Evolutionary conservation across 2,888 invertebrate genomes (phyloP), one percentile per base, ranked within the genome.

Genomic region (Temnothorax unifasciatus): DNA sequence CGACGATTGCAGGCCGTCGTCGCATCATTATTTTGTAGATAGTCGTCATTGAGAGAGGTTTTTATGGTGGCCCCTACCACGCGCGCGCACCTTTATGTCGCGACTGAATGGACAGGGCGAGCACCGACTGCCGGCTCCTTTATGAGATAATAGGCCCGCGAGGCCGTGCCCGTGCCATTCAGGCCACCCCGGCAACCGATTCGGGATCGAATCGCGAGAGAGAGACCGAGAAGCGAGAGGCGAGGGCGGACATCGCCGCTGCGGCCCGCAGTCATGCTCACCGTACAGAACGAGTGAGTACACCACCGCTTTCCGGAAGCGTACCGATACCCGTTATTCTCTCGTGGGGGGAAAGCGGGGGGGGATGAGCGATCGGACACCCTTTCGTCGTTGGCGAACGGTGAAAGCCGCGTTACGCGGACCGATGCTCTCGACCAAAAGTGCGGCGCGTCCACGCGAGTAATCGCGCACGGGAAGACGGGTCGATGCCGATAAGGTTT

Each of bases 81-180:
- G 90, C 89, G 86, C 83, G 81, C 85, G 87, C 90, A 90, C 86
- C 91, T 93, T 93, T 92, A 91, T 92, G 88, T 90, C 90, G 87
- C 89, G 91, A 87, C 91, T 93, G 92, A 92, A 93, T 92, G 93
- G 92, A 92, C 89, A 89, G 86, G 87, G 87, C 91, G 91, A 88
- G 90, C 88, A 90, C 86, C 87, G 59, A 77, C 71, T 64, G 74
- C 47, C 47, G 59, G 34, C 89, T 91, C 89, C 89, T 92, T 90
- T 92, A 93, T 92, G 92, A 92, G 92, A 93, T 92, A 92, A 92
- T 92, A 92, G 92, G 93, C 86, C 88, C 90, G 69, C 59, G 79
- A 79, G 90, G 89, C 87, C 81, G 86, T 86, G 82, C 86, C 87
- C 85, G 86, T 86, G 88, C 86, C 88, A 92, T 92, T 92, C 89